Percentiles rank a stretch among this genome's conserved stretches.
phyloP scores from a whole-genome alignment of 2,113 vertebrate species.

The Lamprotornis superbus region DNA sequence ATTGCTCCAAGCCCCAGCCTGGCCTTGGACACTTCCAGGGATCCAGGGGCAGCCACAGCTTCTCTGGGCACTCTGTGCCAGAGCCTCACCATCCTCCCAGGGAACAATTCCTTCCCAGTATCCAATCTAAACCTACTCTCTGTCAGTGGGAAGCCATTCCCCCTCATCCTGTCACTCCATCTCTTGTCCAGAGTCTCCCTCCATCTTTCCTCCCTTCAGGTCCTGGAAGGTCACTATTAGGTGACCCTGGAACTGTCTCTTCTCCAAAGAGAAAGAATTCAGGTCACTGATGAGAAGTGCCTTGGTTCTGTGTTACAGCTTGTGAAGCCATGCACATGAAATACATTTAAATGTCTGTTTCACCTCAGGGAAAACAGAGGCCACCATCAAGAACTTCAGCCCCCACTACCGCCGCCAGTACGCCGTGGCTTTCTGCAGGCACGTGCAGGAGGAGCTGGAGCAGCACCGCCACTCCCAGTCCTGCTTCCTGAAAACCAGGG shows the following conservation, averaged over 20 bases:
- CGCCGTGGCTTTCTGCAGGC: slow-evolving; percentile 77
- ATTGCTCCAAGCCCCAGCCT: not conserved
- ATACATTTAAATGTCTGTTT: not conserved
- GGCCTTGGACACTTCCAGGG: not conserved
- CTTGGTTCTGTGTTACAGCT: not conserved
- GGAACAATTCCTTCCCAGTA: not conserved
- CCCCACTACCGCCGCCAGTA: slow-evolving; percentile 86
- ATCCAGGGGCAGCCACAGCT: not conserved
- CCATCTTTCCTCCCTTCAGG: not conserved
- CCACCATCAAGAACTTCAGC: slow-evolving; percentile 80
- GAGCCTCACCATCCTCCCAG: rapidly evolving
- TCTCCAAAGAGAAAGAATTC: not conserved
- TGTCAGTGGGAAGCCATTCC: not conserved
- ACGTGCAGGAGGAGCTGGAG: slow-evolving; percentile 83
- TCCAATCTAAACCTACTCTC: not conserved
- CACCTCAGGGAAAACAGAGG: slow-evolving; percentile 80
- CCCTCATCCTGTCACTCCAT: rapidly evolving
- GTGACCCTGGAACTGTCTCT: not conserved
- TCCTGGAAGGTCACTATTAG: no score
- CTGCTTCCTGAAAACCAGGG: slow-evolving; percentile 83
- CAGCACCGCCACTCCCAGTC: slow-evolving; percentile 75
- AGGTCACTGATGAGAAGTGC: not conserved
- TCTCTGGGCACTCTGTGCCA: not conserved
- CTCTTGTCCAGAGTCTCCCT: not conserved
- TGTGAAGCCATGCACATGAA: not conserved